These are phyloP conservation scores for Pan troglodytes DNA, from an alignment of 2,113 vertebrate species.

Conservation along the genomic window DNA sequence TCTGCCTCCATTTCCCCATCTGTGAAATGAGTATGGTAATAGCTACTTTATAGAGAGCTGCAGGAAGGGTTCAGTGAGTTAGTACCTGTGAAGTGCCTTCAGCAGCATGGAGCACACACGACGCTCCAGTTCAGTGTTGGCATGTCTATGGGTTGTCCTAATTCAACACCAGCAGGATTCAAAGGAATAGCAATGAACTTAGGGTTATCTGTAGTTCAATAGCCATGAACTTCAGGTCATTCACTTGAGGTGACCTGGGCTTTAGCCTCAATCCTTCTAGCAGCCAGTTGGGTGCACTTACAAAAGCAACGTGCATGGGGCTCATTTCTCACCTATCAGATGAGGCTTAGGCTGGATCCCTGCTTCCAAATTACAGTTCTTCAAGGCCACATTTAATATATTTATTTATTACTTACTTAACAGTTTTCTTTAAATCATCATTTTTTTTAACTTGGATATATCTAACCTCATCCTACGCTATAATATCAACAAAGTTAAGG, in stretches of 20 bases:
- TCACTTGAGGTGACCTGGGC: not conserved
- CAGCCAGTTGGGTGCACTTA: rapidly evolving
- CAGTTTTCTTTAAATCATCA: not conserved
- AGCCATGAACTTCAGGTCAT: not conserved
- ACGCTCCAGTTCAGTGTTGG: rapidly evolving
- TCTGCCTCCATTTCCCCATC: not conserved
- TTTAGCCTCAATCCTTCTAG: not conserved
- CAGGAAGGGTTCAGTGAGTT: not conserved
- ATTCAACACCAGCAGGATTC: rapidly evolving
- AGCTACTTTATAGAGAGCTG: rapidly evolving
- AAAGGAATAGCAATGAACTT: not conserved
- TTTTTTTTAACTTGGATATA: not conserved
- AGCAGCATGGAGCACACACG: rapidly evolving
- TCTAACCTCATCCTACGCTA: not conserved
- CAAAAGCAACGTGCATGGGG: rapidly evolving
- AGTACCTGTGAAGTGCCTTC: rapidly evolving
- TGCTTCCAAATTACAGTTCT: rapidly evolving
- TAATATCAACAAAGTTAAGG: not conserved
- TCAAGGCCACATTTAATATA: rapidly evolving
- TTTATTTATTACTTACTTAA: not conserved
- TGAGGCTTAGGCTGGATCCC: too few relatives aligned
- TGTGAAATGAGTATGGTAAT: too few relatives aligned
- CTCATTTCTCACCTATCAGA: rapidly evolving
- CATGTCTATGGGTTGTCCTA: rapidly evolving
- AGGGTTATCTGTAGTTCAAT: not conserved